Base-by-base conservation (phyloP, 2,888 invertebrate genomes). In the Deroplatys truncata region DNA sequence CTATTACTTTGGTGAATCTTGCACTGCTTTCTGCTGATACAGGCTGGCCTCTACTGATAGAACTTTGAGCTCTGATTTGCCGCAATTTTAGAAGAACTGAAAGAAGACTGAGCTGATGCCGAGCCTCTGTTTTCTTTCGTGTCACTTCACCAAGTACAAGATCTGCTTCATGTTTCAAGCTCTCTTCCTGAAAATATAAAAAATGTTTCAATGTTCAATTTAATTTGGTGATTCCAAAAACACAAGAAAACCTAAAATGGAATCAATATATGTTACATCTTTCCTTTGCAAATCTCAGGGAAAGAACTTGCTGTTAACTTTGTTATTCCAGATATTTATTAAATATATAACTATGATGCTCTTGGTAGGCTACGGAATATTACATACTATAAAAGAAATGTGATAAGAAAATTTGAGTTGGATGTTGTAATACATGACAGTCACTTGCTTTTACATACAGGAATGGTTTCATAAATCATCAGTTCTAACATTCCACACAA, bases 71-170 rank as follows among this genome's bases (percentile, higher is more conserved):
- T 90, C 97, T 94, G 0, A 96, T 95, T 89, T 93, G 94, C 88
- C 97, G 94, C 31, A 97, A 93, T 92, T 96, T 96, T 29, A 95
- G 92, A 35, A 97, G 92, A 0, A 96, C 95, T 29, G 96, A 94
- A 82, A 97, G 93, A 89, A 97, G 94, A 0, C 95, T 94, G 2
- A 96, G 92, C 92, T 95, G 95, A 92, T 96, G 96, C 91, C 95
- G 95, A 0, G 96, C 96, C 92, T 97, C 97, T 29, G 94, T 94
- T 92, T 96, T 96, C 92, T 97, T 97, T 90, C 95, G 95, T 10
- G 95, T 94, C 0, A 97, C 97, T 92, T 97, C 96, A 88, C 95
- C 95, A 8, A 97, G 93, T 15, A 97, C 95, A 90, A 95, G 93
- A 92, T 97, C 97, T 0, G 96, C 96, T 92, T 96, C 95, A 91